Evolutionary conservation across 2,888 invertebrate species (phyloP), one percentile per base, ranked within the genome.

Genomic region (Chelonus formosanus): DNA sequence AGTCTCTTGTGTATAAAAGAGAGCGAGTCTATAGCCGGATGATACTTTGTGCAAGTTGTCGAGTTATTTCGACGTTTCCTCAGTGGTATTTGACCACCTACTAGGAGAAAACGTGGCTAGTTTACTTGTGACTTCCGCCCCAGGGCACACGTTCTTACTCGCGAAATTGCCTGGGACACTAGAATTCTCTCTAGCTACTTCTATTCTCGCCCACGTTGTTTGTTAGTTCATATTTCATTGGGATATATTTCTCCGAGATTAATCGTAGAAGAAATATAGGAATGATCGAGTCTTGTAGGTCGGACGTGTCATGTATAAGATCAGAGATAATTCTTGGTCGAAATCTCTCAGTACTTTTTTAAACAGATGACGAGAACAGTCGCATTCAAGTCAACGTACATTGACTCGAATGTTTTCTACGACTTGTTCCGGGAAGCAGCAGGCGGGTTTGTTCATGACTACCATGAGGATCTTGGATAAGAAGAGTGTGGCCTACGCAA

Each of bases 31-130:
- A 2, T 20, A 20, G 20, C 2, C 20, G 20, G 20, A 1, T 20
- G 20, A 20, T 20, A 20, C 20, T 20, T 44, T 44, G 8, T 44
- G n/a, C 44, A 44, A 44, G 65, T 59, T 67, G 66, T 65, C 45
- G 10, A 36, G 40, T 55, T 63, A 62, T 69, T 67, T 63, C 62
- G 53, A 60, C 60, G 53, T 57, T 71, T 66, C 65, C 32, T 34
- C 2, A 20, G 20, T 20, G 20, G 20, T 20, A 2, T 20, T 20
- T 57, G 73, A 75, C 76, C 76, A 75, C 76, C 78, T 74, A 75
- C 71, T 52, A 74, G 55, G 74, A 73, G 73, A 68, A 73, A 74
- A 71, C 68, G 66, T 65, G 58, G 20, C 20, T 2, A 20, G 20
- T 20, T 20, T 20, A 2, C 55, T 56, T 65, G 61, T 40, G 40